A percentile compares a stretch with the other conserved stretches of the same genome.
phyloP scores from a whole-genome alignment of 2,113 vertebrate genomes.

The Gobius niger region DNA sequence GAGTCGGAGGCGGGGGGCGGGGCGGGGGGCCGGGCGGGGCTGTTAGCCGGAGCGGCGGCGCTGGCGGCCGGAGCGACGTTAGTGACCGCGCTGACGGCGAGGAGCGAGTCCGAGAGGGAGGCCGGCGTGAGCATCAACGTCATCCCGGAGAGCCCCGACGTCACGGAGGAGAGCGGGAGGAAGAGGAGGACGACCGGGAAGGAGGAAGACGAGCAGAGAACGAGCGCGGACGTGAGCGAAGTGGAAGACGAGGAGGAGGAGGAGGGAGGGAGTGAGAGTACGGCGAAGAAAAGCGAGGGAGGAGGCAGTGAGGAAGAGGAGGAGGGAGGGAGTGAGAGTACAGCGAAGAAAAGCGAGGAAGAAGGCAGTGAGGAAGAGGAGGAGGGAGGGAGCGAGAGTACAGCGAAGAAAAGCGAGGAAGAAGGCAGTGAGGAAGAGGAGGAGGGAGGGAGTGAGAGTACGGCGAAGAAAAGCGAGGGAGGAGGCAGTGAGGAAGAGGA shows the following conservation, averaged over 20 bases:
- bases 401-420: slow-evolving; percentile 4
- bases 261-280: background rate
- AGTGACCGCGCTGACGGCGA: slow-evolving; percentile 24
- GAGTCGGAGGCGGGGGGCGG: background rate
- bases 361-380: slow-evolving; percentile 26
- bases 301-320: background rate
- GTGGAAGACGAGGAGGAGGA: slow-evolving; percentile 22
- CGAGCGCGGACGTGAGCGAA: slow-evolving; percentile 16
- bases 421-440: slow-evolving; percentile 14
- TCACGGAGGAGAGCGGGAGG: background rate
- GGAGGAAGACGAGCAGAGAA: slow-evolving; percentile 11
- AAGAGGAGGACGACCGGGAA: background rate
- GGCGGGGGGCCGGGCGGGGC: background rate
- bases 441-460: background rate
- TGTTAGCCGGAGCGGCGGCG: slow-evolving; percentile 36
- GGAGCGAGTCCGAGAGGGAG: slow-evolving; percentile 6
- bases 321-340: slow-evolving; percentile 16
- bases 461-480: background rate
- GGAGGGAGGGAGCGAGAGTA: slow-evolving; percentile 1
- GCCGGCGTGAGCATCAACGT: slow-evolving; percentile 56
- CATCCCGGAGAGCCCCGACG: slow-evolving; percentile 27
- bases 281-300: background rate
- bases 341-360: slow-evolving; percentile 22
- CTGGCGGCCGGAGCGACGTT: slow-evolving; percentile 39
- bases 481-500: background rate